A percentile compares a stretch with the other conserved stretches of the same genome.
Evolutionary conservation across 1,140 invertebrate genomes (phyloP).

Genomic region (Lethrus apterus): DNA sequence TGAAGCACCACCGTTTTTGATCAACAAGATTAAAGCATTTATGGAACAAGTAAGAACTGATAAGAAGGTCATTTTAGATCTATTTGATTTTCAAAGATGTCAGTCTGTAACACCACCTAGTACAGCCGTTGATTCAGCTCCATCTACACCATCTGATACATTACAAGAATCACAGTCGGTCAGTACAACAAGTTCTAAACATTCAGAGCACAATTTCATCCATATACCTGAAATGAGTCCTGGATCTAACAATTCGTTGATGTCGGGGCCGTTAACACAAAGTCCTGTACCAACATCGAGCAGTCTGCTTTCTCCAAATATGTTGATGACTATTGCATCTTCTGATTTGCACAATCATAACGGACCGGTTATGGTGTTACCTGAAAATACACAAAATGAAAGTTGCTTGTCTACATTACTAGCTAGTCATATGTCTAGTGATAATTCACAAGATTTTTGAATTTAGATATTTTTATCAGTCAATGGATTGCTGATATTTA

Average conservation of each 20-base stretch:
- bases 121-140: conserved; percentile 30
- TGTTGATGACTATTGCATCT: conserved; percentile 24
- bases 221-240: conserved; percentile 38
- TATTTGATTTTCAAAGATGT: conserved; percentile 31
- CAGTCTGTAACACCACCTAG: conserved; percentile 37
- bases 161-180: conserved; percentile 27
- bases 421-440: conserved; percentile 27
- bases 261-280: conserved; percentile 31
- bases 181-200: conserved; percentile 32
- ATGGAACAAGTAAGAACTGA: conserved; percentile 42
- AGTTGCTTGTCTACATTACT: conserved; percentile 30
- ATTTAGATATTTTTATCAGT: no score
- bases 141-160: conserved; percentile 34
- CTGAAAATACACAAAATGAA: conserved; percentile 27
- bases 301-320: conserved; percentile 27
- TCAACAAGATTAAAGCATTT: conserved; percentile 60
- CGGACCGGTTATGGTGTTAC: conserved; percentile 19
- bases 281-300: conserved; percentile 22
- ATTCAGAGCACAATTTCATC: conserved; percentile 31
- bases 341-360: conserved; percentile 20
- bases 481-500: no score
- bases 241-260: conserved; percentile 36
- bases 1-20: conserved; percentile 62
- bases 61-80: conserved; percentile 29
- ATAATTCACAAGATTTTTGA: conserved; percentile 37